Evolutionary conservation across 2,888 invertebrate species (phyloP), one percentile per base, ranked within the genome.

Genomic region (Pterostichus niger): DNA sequence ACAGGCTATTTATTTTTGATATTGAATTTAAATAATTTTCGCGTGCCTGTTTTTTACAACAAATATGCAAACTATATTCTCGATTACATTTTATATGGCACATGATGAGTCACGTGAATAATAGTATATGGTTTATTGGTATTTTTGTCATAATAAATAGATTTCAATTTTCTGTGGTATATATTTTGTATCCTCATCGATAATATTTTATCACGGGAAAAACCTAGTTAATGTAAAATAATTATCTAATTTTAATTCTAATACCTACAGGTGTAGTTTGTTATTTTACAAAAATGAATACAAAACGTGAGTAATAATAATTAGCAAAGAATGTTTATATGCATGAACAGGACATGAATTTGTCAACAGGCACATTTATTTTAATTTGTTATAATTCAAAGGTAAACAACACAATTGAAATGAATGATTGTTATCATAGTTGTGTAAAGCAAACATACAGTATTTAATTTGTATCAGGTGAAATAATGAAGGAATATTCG

Each of bases 391-490:
- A 56, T 56, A 56, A 17, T 56, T 56, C 3, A 56, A 56, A 17
- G 2, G 56, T 10, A 56, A 56, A 49, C 49, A 49, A n/a, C 5
- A 49, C 49, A 49, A 56, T 17, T 9, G 4, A 17, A 56, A 56
- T 56, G 15, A 56, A 17, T 56, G 6, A 52, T 56, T 56, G 31
- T 56, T 56, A 56, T 56, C 17, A 56, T 17, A 49, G n/a, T 13
- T 49, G n/a, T 10, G 13, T 56, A 17, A 6, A 56, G 56, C 17
- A 56, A 68, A 68, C 3, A 24, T 24, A 24, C 68, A 68, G 40
- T n/a, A 68, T 68, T 35, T 68, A 68, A 71, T 71, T 71, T 71
- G 13, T 40, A 71, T 68, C 68, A 68, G 68, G 68, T 71, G 68
- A 17, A 71, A 49, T 10, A 49, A 7, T 24, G 61, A 61, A n/a